Base-by-base conservation (phyloP, 2,888 invertebrate genomes). In the Morpho helenor region DNA sequence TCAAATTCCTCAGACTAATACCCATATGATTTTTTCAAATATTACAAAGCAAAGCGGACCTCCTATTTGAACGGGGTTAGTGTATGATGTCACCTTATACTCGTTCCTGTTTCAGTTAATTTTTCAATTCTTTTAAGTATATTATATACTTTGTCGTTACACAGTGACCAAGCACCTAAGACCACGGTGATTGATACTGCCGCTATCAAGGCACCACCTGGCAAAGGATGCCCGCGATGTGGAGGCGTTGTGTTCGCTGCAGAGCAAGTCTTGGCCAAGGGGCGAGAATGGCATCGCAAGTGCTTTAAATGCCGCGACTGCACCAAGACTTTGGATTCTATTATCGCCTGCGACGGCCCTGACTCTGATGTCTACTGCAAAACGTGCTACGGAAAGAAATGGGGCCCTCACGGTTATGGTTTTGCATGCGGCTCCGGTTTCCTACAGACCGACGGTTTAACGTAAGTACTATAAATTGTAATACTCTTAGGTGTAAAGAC, bases 341-440 rank as follows among this genome's bases (percentile, higher is more conserved):
- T 98, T 80, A 98, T 96, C 74, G 98, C 98, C 70, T 97, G 98
- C 77, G 98, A 98, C 78, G 97, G 97, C 50, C 98, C 98, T 56
- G 96, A 98, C 75, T 93, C 93, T 64, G 97, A 98, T 71, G 95
- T 99, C 64, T 99, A 97, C 89, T 99, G 99, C 91, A 98, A 97
- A 89, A 96, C 97, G 76, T 99, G 99, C 89, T 98, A 99, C 84
- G 98, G 98, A 75, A 97, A 98, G 91, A 98, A 97, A 86, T 98
- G 96, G 95, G 99, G 98, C 73, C 98, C 98, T 56, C 98, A 98
- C 83, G 97, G 97, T 63, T 98, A 98, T 79, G 98, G 98, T 60
- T 98, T 97, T 80, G 98, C 98, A 66, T 97, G 96, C 78, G 98
- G 98, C 62, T 97, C 97, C 68, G 98, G 98, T 68, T 97, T 97